Evolutionary conservation across 2,797 vertebrate genomes (phyloP), one percentile per base, ranked within the genome.

Genomic region (Manis crassicaudata): DNA sequence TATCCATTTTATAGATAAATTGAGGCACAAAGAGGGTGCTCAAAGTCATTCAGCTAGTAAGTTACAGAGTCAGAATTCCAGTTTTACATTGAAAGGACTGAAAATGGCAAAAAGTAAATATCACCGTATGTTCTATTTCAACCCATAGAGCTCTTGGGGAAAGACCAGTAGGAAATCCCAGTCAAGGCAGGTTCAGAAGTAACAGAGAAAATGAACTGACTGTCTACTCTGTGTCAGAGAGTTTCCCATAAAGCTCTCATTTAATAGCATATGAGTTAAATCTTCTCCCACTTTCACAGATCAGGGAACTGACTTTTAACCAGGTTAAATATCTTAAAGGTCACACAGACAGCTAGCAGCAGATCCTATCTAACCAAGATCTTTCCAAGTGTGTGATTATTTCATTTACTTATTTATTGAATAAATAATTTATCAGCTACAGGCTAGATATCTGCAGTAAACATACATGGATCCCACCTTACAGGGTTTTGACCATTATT

Each of bases 41-140:
- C n/a, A 86, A 81, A 23, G 50, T 95, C 43, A 37, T 54, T 90
- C 32, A 65, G 7, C 68, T 92, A n/a, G 20, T 52, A 96, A 95
- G 21, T 46, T 94, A 40, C 37, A 62, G 10, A 90, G 40, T 70
- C 40, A 37, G 56, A 88, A 95, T 88, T 97, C 35, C 73, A 52
- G 37, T 63, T 94, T 82, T 80, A 73, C 40, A 46, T 2, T 17
- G 46, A 93, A 87, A 92, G 63, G 20, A 25, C 25, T 58, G 23
- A 92, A 92, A 92, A 90, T 60, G 54, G 63, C 68, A 86, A 88
- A 88, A 88, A 79, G 37, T 67, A 95, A 97, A 62, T 86, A 79
- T 83, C 14, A 20, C 87, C 70, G 52, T 75, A 73, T 70, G 58
- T 23, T 83, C 72, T 92, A 27, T 88, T 92, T 95, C 43, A 82